Evolutionary conservation across 23 tunicate species (phyloP).

Genomic region (Diplosoma virens): DNA sequence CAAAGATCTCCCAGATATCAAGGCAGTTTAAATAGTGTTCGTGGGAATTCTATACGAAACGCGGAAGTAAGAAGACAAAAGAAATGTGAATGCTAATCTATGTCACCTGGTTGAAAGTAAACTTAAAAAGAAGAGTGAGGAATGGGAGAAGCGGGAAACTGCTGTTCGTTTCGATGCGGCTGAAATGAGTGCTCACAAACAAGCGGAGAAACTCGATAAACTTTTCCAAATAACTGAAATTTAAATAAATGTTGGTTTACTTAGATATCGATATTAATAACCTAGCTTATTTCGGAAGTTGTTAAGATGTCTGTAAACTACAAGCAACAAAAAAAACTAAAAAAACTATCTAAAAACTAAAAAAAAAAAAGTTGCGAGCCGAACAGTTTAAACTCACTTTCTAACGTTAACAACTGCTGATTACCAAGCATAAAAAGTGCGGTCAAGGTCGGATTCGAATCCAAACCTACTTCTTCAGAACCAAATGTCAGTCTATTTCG

Average conservation of each 20-base stretch:
- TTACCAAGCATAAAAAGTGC: too few relatives aligned
- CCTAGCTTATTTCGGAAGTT: too few relatives aligned
- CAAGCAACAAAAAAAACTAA: too few relatives aligned
- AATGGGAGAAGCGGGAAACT: slow-evolving; percentile 74
- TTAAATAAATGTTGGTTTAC: not conserved
- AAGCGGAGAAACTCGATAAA: slow-evolving; percentile 77
- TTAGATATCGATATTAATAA: too few relatives aligned
- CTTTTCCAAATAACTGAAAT: slow-evolving; percentile 72
- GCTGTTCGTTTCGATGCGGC: slow-evolving; percentile 60
- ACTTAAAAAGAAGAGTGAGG: slow-evolving; percentile 68
- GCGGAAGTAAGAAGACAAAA: not conserved
- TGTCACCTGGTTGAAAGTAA: slow-evolving; percentile 85
- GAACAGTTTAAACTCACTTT: too few relatives aligned
- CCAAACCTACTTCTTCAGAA: too few relatives aligned
- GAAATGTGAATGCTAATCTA: not conserved
- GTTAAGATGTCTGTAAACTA: too few relatives aligned
- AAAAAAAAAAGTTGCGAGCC: too few relatives aligned
- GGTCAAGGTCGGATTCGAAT: too few relatives aligned
- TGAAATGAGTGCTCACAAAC: slow-evolving; percentile 76
- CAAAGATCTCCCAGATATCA: slow-evolving; percentile 89
- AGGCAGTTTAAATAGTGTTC: slow-evolving; percentile 71
- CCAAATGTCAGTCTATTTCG: too few relatives aligned
- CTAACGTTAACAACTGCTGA: too few relatives aligned
- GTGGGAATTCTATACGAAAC: slow-evolving; percentile 42
- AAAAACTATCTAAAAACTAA: too few relatives aligned